Percentiles rank a stretch among this genome's conserved stretches.
Evolutionary conservation across 2,113 vertebrate species (phyloP).

Genomic region (Platichthys stellatus): DNA sequence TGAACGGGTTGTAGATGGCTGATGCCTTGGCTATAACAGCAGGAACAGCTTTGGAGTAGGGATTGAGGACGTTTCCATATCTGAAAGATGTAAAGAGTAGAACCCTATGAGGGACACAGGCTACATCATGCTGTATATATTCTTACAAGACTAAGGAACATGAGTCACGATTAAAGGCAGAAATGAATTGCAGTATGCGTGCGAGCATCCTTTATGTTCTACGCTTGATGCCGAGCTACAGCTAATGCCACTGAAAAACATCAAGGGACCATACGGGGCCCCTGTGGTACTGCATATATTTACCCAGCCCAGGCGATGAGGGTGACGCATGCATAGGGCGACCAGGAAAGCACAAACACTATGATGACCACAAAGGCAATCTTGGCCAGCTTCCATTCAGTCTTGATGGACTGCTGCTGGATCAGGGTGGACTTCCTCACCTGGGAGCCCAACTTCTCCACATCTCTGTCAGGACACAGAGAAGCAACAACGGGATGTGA

Average conservation of each 20-base stretch:
- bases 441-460: slow-evolving; percentile 82
- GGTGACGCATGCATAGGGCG: slow-evolving; percentile 91
- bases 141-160: slow-evolving; percentile 1
- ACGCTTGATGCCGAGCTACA: background rate
- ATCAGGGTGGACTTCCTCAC: slow-evolving; percentile 81
- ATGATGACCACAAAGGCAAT: slow-evolving; percentile 91
- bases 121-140: slow-evolving; percentile 10
- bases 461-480: slow-evolving; percentile 78
- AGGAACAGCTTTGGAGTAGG: slow-evolving; percentile 90
- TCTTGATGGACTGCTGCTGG: slow-evolving; percentile 86
- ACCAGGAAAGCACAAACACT: slow-evolving; percentile 93
- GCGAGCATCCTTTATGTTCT: slow-evolving; percentile 8
- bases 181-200: slow-evolving; percentile 18
- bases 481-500: background rate
- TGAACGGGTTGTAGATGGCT: slow-evolving; percentile 94
- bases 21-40: slow-evolving; percentile 96
- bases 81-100: slow-evolving; percentile 72
- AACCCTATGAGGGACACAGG: background rate
- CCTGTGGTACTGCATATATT: slow-evolving; percentile 41
- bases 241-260: background rate
- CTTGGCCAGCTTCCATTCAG: slow-evolving; percentile 95
- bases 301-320: slow-evolving; percentile 94
- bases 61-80: slow-evolving; percentile 87
- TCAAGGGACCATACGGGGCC: background rate
- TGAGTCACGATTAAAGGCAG: slow-evolving; percentile 19